Base-by-base conservation (phyloP, 1,140 invertebrate species). In the Akabosia matsudoensis region DNA sequence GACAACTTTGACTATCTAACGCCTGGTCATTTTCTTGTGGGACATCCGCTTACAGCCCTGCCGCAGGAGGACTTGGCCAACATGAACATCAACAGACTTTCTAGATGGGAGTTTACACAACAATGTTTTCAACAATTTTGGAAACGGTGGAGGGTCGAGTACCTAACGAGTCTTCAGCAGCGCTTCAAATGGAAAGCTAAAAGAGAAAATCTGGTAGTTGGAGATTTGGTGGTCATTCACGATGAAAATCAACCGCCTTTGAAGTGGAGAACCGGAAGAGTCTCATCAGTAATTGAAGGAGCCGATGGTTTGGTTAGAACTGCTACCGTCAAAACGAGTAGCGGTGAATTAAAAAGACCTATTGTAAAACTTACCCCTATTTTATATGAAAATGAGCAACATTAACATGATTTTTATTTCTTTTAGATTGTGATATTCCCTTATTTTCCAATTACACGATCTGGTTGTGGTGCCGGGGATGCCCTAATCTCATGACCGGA, bases 141-240 rank as follows among this genome's bases (percentile, higher is more conserved):
- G 82, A n/a, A 77, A 22, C 56, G 78, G 45, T 84, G 82, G 83
- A 28, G 33, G 10, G 75, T 26, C 30, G 84, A 85, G 34, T 85
- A 85, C 76, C 31, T 85, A 1, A 73, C 74, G 24, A 64, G 79
- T 28, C 73, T 85, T 0, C 78, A 82, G 28, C 28, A 75, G 33
- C 28, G 82, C 1, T n/a, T 13, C n/a, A 83, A 83, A 75, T 83
- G 82, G 82, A 51, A 51, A 51, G n/a, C 45, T n/a, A 51, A 51
- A 51, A 10, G 45, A 10, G 45, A 51, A 10, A 51, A 51, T n/a
- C 45, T 51, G 45, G n/a, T 13, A 10, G 10, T 51, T 10, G n/a
- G n/a, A 10, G 45, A 51, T 51, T 51, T 51, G 45, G 45, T 51
- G n/a, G n/a, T 51, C n/a, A n/a, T 51, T 51, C 45, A n/a, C n/a